phyloP scores from a whole-genome alignment of 2,888 invertebrate species.

The Deroplatys truncata region DNA sequence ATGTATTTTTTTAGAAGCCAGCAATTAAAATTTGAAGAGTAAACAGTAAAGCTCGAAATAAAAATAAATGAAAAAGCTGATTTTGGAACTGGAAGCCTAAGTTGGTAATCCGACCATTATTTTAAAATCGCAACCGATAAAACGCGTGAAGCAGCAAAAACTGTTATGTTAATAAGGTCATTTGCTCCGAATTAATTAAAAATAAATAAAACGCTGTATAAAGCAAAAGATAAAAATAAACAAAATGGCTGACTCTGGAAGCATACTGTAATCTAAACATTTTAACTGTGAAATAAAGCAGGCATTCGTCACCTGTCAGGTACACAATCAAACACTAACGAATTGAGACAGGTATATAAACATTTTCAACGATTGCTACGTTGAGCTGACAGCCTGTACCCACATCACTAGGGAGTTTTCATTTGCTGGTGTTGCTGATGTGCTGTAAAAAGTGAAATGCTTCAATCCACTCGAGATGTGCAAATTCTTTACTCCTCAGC shows the following conservation, averaged over 20 bases:
- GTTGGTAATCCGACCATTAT: too few species aligned
- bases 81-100: too few species aligned
- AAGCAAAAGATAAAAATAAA: not conserved
- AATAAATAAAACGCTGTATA: too few species aligned
- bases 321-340: not conserved
- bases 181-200: too few species aligned
- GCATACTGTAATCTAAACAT: not conserved
- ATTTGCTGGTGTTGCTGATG: not conserved
- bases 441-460: not conserved
- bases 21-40: too few species aligned
- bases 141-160: too few species aligned
- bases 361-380: not conserved
- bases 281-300: not conserved
- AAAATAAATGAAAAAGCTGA: too few species aligned
- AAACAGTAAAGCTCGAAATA: too few species aligned
- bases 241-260: not conserved
- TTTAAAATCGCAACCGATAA: too few species aligned
- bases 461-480: not conserved
- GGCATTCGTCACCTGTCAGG: not conserved
- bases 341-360: not conserved
- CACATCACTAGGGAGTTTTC: not conserved
- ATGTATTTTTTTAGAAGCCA: too few species aligned
- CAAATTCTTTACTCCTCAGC: not conserved
- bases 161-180: too few species aligned
- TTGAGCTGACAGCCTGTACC: not conserved